Percentiles rank a stretch among this genome's conserved stretches.
Conservation (phyloP, 2,888 invertebrate genomes). For the Eupithecia tripunctaria region DNA sequence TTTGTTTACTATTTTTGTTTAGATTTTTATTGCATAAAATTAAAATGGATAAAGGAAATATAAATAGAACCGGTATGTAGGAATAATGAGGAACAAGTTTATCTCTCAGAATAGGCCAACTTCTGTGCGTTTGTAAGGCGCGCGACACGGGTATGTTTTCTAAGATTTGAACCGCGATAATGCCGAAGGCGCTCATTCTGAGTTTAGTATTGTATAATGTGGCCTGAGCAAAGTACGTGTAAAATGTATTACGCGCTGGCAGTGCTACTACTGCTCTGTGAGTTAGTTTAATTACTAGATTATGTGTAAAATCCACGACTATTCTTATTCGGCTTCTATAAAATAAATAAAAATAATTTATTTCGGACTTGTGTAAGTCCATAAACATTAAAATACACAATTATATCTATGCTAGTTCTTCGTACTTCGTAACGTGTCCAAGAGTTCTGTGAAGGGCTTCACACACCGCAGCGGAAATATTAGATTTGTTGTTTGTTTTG, state of each 20-base stretch:
- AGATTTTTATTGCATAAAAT: constrained; percentile 24
- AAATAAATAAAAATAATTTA: too few relatives aligned
- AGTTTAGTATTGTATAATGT: constrained; percentile 18
- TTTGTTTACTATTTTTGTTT: constrained; percentile 27
- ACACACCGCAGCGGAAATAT: too few relatives aligned
- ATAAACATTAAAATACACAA: too few relatives aligned
- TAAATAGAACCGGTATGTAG: constrained; percentile 31
- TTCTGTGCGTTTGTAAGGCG: constrained; percentile 3
- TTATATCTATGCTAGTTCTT: too few relatives aligned
- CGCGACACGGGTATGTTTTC: constrained; percentile 2
- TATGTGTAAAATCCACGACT: not conserved
- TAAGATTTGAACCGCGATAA: constrained; percentile 2
- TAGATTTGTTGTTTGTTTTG: too few relatives aligned
- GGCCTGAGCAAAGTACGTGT: constrained; percentile 13
- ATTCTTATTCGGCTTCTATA: not conserved
- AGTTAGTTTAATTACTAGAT: constrained; percentile 18
- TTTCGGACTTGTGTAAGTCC: too few relatives aligned
- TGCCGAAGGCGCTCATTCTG: not conserved
- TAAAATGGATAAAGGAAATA: constrained; percentile 25
- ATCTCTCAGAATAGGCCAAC: constrained; percentile 11
- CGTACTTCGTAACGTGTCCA: too few relatives aligned
- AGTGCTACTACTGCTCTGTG: constrained; percentile 24
- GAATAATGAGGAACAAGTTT: not conserved
- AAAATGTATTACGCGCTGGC: constrained; percentile 27
- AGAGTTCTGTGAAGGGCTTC: too few relatives aligned